Conservation (phyloP, 2,113 vertebrate genomes). For the Formicarius rufipectus region DNA sequence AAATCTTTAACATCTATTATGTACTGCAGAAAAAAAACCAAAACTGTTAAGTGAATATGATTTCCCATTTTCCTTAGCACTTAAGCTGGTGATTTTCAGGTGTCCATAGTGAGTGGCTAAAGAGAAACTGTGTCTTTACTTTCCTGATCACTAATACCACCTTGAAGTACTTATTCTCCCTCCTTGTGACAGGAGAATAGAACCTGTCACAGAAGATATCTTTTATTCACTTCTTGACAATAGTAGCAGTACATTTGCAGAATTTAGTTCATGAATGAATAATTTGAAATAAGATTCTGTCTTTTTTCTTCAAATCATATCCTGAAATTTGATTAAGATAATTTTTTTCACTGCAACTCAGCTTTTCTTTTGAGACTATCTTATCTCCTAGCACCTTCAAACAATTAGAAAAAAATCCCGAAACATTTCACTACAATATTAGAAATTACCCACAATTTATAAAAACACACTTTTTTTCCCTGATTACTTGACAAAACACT, state of each 20-base stretch:
- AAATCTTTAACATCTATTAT: not conserved
- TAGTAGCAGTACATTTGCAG: not conserved
- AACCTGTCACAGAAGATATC: not conserved
- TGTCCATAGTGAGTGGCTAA: not conserved
- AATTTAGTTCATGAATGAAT: not conserved
- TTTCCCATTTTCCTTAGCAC: not conserved
- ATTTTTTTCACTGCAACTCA: not conserved
- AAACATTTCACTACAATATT: not conserved
- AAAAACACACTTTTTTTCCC: not conserved
- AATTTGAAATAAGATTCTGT: not conserved
- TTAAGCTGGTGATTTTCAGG: not conserved
- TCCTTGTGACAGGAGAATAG: not conserved
- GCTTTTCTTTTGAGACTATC: not conserved
- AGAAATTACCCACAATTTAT: not conserved
- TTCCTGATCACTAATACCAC: not conserved
- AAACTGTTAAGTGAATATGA: rapidly evolving
- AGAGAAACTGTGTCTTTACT: not conserved
- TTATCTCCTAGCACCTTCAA: not conserved
- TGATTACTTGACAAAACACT: not conserved
- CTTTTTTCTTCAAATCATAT: not conserved
- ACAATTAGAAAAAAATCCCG: not conserved
- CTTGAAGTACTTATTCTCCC: not conserved
- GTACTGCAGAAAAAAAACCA: not conserved
- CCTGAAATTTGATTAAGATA: not conserved
- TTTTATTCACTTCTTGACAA: not conserved